Evolutionary conservation across 2,888 invertebrate species (phyloP), one percentile per base, ranked within the genome.

Genomic region (Ormyrus rosae): DNA sequence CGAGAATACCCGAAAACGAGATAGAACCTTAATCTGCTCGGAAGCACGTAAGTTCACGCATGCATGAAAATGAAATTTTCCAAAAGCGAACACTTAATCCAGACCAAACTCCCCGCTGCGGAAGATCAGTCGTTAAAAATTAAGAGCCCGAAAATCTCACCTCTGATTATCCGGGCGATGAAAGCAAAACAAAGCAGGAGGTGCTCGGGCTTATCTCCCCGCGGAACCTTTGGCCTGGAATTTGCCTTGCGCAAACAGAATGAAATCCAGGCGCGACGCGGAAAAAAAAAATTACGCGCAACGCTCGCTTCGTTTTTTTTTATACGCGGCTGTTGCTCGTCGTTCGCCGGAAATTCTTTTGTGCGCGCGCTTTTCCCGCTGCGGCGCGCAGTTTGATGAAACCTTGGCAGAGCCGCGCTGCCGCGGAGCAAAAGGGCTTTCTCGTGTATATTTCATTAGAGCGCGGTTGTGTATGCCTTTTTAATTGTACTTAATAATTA

Each of bases 111-210:
- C 53, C 8, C 60, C 9, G 8, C 48, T 11, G 34, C 48, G 19
- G 50, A 34, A 13, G 50, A n/a, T 19, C 5, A 9, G 58, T 48
- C 53, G 19, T 67, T 75, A n/a, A 50, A 75, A 58, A 58, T 67
- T 50, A 67, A 75, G 34, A 48, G 10, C 7, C 67, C 50, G 9
- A 73, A 56, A 55, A 19, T 45, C 5, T 10, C 45, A 53, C 58
- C 34, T 34, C 34, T 34, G 67, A 72, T 65, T 46, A 67, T 34
- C 53, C 46, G 65, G 63, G 69, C 61, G 69, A 69, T 79, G 73
- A 79, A 73, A 74, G 34, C 50, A 13, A 60, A 58, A 69, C 50
- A 70, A 70, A 60, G 48, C 19, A 53, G 8, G 8, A 50, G 60
- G 58, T 60, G 60, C 48, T 50, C 9, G 19, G 50, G 34, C 13